Base-by-base conservation (phyloP, 2,113 vertebrate species). In the Hemiprocne comata region DNA sequence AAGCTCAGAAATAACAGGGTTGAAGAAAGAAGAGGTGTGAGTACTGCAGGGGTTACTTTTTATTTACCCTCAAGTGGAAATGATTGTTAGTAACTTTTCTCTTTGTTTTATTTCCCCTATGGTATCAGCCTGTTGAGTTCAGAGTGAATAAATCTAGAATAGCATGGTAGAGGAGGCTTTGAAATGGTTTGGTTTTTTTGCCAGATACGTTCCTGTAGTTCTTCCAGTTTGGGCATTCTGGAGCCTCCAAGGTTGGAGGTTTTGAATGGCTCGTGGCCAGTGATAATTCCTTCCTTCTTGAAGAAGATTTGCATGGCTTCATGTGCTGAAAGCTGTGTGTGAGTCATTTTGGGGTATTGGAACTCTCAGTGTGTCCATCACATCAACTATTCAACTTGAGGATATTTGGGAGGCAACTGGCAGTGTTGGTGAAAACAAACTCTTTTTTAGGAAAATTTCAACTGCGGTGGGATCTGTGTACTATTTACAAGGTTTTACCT, bases 281-380 rank as follows among this genome's bases (percentile, higher is more conserved):
- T 42, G 55, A 0, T 33, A 91, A 83, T 97, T 94, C 92, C 85
- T 95, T 94, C 87, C 18, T 3, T 58, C 10, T 58, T 91, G 94
- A 91, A 86, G 69, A 51, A 88, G 85, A 44, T 74, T 90, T 93
- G 85, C 67, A 26, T 60, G 82, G 82, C 65, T 91, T 95, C 42
- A 9, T 83, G 55, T 85, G 75, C 85, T 90, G 85, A 93, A 94
- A 93, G 79, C 46, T 29, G 81, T 85, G 70, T 17, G 8, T 1
- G 0, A 66, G 71, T n/a, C 82, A 51, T 71, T 91, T 80, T 33
- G 21, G 4, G 10, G 29, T 84, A 67, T 69, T 72, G 64, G 80
- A 91, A 84, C 53, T 80, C 64, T 67, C 53, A 11, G 10, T 54
- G 71, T 74, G 70, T 75, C 85, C 64, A 34, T 53, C 0, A 0